Evolutionary conservation across 2,797 vertebrate genomes (phyloP), one percentile per base, ranked within the genome.

Genomic region (Helarctos malayanus): DNA sequence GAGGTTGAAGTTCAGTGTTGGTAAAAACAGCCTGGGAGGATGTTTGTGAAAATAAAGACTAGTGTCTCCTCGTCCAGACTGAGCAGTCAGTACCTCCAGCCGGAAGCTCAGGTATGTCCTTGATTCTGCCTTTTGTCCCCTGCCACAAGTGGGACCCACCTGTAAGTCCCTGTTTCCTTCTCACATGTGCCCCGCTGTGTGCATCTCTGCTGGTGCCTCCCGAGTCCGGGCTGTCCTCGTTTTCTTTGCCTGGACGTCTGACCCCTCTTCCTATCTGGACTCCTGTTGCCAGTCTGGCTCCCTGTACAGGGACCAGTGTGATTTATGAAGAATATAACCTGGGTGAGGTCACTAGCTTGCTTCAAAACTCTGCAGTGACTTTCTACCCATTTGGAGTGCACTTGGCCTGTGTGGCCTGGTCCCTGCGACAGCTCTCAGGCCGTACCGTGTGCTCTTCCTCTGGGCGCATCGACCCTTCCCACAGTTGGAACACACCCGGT

Each of bases 391-490:
- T 8, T 13, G 59, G 61, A 16, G 15, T 69, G 5, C 8, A 0
- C 38, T 56, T 10, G 1, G 32, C 41, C 54, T 7, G 9, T 1
- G 1, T 61, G 35, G 27, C 38, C 78, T 7, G 27, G 54, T 49
- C 49, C 7, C 25, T 5, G 21, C 11, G 10, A 4, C 3, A 0
- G 27, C 32, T 59, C n/a, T n/a, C 27, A 0, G 4, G 41, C 38
- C 10, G 38, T 0, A 0, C 27, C 16, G 0, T 9, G 25, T 38
- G 11, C 49, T 83, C 41, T 18, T 65, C 45, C 32, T 63, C 49
- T 19, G 1, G 63, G 63, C 16, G 27, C 2, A 1, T 13, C 2
- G 18, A 19, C 16, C 21, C 12, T 56, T 47, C 4, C 38, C 11
- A 1, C 9, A 11, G 38, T 12, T 15, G 16, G 84, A 71, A 12